phyloP scores from a whole-genome alignment of 2,113 vertebrate species.

The Burhinus bistriatus region DNA sequence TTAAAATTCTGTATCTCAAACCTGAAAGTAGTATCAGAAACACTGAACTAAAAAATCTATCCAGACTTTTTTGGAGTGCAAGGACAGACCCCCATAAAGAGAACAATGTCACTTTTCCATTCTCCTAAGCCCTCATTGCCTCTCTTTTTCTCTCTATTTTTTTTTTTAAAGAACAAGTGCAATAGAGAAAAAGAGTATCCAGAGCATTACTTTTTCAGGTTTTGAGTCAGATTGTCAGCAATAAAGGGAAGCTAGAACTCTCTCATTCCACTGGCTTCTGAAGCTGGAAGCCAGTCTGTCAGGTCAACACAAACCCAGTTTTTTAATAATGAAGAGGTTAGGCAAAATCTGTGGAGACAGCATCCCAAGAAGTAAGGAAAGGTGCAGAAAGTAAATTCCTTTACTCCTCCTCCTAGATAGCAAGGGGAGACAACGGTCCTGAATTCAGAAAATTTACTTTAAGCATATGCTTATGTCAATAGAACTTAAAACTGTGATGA shows the following conservation, averaged over 20 bases:
- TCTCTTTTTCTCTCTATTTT: neutral
- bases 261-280: neutral
- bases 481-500: neutral
- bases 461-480: neutral
- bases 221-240: neutral
- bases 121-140: neutral
- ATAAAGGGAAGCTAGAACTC: neutral
- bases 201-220: neutral
- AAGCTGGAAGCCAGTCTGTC: neutral
- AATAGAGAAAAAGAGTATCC: neutral
- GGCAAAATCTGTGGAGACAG: neutral
- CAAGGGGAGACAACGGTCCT: neutral
- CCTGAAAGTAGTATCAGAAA: neutral
- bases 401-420: neutral
- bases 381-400: neutral
- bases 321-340: neutral
- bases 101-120: neutral
- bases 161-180: neutral
- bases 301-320: fast-evolving
- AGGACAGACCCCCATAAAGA: neutral
- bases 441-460: neutral
- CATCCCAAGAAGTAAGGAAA: neutral
- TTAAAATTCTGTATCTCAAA: neutral
- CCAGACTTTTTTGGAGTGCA: neutral
- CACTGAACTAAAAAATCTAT: neutral